Percentiles rank a stretch among this genome's conserved stretches.
These are phyloP conservation scores for Fragum whitleyi DNA, from an alignment of 2,888 invertebrate species.

Conservation along the genomic window DNA sequence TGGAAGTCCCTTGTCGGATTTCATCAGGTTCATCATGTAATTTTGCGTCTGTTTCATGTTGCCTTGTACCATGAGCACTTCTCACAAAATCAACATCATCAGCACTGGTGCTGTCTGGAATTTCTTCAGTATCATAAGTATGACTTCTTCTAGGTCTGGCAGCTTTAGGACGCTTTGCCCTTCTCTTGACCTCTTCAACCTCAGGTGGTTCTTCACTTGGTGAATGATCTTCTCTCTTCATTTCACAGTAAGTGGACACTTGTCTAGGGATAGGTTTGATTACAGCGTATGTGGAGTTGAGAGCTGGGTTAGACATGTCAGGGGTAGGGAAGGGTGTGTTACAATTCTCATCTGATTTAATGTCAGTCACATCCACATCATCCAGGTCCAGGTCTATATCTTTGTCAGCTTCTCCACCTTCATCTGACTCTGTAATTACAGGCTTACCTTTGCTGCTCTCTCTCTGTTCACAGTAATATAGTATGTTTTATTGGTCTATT, in stretches of 20 bases:
- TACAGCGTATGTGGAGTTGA: constrained; percentile 48
- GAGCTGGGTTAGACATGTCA: background rate
- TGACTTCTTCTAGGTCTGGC: constrained; percentile 55
- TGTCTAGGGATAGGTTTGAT: constrained; percentile 46
- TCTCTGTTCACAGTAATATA: background rate
- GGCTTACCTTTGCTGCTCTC: constrained; percentile 7
- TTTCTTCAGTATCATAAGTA: background rate
- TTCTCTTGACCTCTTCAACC: constrained; percentile 31
- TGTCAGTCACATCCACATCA: constrained; percentile 5
- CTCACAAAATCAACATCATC: constrained; percentile 1
- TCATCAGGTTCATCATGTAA: constrained; percentile 42
- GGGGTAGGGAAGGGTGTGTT: constrained; percentile 21
- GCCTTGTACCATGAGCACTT: constrained; percentile 1
- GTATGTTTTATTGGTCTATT: too few species aligned
- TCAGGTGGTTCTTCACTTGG: background rate
- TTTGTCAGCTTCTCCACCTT: background rate
- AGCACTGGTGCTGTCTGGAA: background rate
- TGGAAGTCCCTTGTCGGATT: constrained; percentile 27
- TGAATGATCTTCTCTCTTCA: constrained; percentile 14
- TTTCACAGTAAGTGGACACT: constrained; percentile 47
- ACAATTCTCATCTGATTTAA: constrained; percentile 22
- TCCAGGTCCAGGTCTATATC: background rate
- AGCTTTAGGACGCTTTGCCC: constrained; percentile 63
- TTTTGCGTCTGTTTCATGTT: constrained; percentile 59
- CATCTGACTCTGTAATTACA: background rate